phyloP scores from a whole-genome alignment of 2,888 invertebrate genomes.

The Plusia festucae region DNA sequence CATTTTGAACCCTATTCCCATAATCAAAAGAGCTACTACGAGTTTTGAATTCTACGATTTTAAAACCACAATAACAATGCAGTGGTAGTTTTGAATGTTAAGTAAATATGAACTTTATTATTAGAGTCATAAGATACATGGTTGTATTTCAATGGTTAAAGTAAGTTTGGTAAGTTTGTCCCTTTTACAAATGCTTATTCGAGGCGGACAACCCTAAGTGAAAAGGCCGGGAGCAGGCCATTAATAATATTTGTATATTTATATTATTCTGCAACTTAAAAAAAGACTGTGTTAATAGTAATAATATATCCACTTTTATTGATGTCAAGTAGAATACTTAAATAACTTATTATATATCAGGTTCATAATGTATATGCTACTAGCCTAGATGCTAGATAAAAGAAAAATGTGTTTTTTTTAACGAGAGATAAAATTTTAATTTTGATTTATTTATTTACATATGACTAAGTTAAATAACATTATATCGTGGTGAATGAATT shows the following conservation, averaged over 20 bases:
- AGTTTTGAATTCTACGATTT: background rate
- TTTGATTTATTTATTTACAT: too few species aligned
- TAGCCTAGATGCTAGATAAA: too few species aligned
- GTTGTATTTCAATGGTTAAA: fast-evolving
- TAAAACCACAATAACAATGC: background rate
- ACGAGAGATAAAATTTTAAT: too few species aligned
- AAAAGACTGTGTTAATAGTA: too few species aligned
- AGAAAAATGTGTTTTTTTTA: too few species aligned
- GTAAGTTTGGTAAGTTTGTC: constrained; percentile 58
- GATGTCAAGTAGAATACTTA: too few species aligned
- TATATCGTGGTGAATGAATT: too few species aligned
- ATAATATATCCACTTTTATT: too few species aligned
- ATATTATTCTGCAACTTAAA: too few species aligned
- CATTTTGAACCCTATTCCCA: constrained; percentile 3
- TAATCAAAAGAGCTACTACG: fast-evolving
- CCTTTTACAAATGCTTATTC: constrained; percentile 75
- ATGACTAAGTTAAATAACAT: too few species aligned
- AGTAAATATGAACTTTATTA: constrained; percentile 13
- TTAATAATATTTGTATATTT: constrained; percentile 9
- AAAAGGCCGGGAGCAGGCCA: constrained; percentile 41
- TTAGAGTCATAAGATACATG: fast-evolving
- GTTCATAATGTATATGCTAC: too few species aligned
- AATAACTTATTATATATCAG: too few species aligned
- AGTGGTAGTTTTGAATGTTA: background rate
- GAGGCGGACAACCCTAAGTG: constrained; percentile 63